Evolutionary conservation across 2,888 invertebrate genomes (phyloP).

Genomic region (Idaea aversata): DNA sequence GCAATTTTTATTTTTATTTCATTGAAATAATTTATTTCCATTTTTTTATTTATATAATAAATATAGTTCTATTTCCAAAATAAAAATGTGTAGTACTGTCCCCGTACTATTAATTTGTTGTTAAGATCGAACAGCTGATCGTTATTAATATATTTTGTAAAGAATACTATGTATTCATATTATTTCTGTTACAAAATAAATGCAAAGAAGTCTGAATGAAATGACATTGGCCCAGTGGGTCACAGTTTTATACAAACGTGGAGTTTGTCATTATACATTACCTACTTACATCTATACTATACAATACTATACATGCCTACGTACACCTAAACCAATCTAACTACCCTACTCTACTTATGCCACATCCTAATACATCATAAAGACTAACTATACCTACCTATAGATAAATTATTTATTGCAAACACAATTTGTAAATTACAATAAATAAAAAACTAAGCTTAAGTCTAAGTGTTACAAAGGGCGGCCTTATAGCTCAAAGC

Average conservation of each 20-base stretch:
- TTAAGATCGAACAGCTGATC: conserved; percentile 28
- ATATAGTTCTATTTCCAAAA: conserved; percentile 73
- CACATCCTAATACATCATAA: neutral
- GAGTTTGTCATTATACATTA: conserved; percentile 61
- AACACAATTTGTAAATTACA: too few relatives aligned
- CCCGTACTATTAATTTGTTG: conserved; percentile 35
- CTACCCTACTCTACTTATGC: neutral
- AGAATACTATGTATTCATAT: conserved; percentile 72
- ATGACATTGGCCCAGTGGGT: conserved; percentile 52
- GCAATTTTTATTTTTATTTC: conserved; percentile 62
- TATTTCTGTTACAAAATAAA: conserved; percentile 64
- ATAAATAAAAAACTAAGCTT: too few relatives aligned
- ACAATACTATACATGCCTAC: conserved; percentile 21
- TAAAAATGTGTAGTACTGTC: conserved; percentile 58
- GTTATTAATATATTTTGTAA: conserved; percentile 37
- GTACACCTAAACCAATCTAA: neutral
- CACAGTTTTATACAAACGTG: conserved; percentile 53
- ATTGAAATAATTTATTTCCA: conserved; percentile 78
- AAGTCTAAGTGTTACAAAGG: too few relatives aligned
- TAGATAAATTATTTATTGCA: too few relatives aligned
- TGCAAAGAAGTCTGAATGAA: conserved; percentile 67
- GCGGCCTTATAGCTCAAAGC: too few relatives aligned
- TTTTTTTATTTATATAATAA: conserved; percentile 75
- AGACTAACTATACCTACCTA: too few relatives aligned
- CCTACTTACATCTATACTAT: conserved; percentile 27